Conservation (phyloP, 1,140 invertebrate genomes). For the Trigoniulus corallinus region DNA sequence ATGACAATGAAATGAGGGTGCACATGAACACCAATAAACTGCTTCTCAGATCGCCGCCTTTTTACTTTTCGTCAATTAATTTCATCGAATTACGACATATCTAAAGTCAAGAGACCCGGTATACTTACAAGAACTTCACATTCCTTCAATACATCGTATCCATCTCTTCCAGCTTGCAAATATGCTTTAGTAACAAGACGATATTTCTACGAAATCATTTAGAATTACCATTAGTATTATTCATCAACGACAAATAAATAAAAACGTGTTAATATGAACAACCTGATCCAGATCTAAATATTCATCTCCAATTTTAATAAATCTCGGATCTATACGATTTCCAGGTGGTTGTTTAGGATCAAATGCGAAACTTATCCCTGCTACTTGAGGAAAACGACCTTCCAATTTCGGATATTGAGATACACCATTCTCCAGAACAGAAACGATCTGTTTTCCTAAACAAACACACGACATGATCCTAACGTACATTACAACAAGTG, state of each 20-base stretch:
- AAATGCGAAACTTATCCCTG: constrained; percentile 68
- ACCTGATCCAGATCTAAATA: constrained; percentile 49
- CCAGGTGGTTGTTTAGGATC: constrained; percentile 53
- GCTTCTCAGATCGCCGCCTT: too few relatives aligned
- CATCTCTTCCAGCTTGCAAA: constrained; percentile 52
- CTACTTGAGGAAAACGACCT: constrained; percentile 62
- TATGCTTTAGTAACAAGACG: constrained; percentile 66
- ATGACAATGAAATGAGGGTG: too few relatives aligned
- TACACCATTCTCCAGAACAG: constrained; percentile 62
- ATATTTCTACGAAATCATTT: constrained; percentile 34
- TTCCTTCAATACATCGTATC: constrained; percentile 58
- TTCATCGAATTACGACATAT: too few relatives aligned
- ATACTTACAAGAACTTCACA: constrained; percentile 44
- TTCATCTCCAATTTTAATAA: constrained; percentile 68
- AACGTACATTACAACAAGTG: neutral
- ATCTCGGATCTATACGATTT: constrained; percentile 43
- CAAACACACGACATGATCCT: too few relatives aligned
- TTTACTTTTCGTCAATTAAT: too few relatives aligned
- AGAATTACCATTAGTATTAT: too few relatives aligned
- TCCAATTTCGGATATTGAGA: constrained; percentile 60
- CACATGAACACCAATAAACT: too few relatives aligned
- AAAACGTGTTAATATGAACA: too few relatives aligned
- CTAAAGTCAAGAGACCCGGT: too few relatives aligned
- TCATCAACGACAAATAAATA: too few relatives aligned
- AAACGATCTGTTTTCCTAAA: constrained; percentile 43